Evolutionary conservation across 2,797 vertebrate species (phyloP), one percentile per base, ranked within the genome.

Genomic region (Amniataba percoides): DNA sequence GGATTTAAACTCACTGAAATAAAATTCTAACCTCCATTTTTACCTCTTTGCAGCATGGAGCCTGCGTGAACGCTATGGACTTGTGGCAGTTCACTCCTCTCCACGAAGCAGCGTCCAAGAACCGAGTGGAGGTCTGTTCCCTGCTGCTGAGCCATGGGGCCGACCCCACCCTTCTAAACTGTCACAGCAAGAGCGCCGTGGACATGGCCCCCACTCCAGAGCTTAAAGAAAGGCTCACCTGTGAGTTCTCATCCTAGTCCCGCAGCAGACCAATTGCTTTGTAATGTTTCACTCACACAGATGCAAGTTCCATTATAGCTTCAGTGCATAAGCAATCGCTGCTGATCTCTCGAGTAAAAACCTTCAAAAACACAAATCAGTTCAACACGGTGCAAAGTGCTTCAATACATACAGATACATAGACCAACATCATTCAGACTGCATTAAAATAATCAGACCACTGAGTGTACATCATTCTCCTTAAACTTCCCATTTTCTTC

Each of bases 51-150:
- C 87, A 99, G 98, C 98, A 99, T 0, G 98, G 98, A 2, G 98
- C 98, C 19, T 99, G 98, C 57, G 98, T 99, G 34, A 99, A 99
- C 2, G 98, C 98, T 0, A 99, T 99, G 98, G 98, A 99, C 89
- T 94, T 99, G 70, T 99, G 98, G 98, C 98, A 99, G 18, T 99
- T 99, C 68, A 99, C 98, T 0, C 98, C 98, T 0, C 94, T 99
- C 46, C 98, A 99, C 0, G 98, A 99, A 89, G 98, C 98, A 0
- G 98, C 98, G 7, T 99, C 97, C 61, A 99, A 99, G 93, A 99
- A 99, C 89, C 95, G 98, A 0, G 97, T 98, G 11, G 98, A 99
- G 94, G 98, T 99, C 36, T 99, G 98, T 43, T 99, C 98, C 5
- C 82, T 99, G 67, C 93, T 99, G 73, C 95, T 99, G 80, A 98